These are phyloP conservation scores for Sebastes elongatus DNA, from an alignment of 2,797 vertebrate genomes.

Conservation along the genomic window DNA sequence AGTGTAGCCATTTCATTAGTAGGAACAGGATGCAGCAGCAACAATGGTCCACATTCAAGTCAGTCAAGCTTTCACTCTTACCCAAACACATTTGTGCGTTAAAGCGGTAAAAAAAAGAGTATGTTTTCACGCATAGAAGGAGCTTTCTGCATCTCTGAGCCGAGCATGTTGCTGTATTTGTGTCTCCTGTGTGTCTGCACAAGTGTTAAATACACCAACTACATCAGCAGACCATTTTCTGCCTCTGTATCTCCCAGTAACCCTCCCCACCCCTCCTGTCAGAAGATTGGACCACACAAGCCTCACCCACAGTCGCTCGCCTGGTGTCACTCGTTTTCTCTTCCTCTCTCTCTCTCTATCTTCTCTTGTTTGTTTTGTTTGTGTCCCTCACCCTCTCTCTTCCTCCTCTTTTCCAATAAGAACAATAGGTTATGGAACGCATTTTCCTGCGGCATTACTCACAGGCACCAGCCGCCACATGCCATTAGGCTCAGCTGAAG, in stretches of 20 bases:
- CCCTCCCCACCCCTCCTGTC: conserved; percentile 71
- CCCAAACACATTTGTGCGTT: neutral
- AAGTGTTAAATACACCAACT: conserved; percentile 56
- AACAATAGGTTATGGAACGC: conserved; percentile 81
- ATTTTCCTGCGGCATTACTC: conserved; percentile 82
- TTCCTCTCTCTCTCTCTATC: neutral
- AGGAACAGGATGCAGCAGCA: conserved; percentile 2
- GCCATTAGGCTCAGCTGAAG: conserved; percentile 73
- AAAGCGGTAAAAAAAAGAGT: neutral
- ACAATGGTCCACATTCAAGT: neutral
- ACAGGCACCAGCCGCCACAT: conserved; percentile 80
- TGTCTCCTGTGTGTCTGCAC: conserved; percentile 21
- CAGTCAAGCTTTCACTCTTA: neutral
- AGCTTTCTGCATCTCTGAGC: neutral
- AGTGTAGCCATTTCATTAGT: conserved; percentile 23
- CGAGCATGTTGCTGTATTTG: conserved; percentile 7
- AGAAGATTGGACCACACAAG: conserved; percentile 69
- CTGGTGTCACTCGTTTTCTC: conserved; percentile 35
- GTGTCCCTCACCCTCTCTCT: conserved; percentile 56
- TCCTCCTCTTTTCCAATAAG: conserved; percentile 74
- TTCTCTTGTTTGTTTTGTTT: conserved; percentile 65
- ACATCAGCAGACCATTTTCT: conserved; percentile 72
- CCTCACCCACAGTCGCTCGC: conserved; percentile 31
- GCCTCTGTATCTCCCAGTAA: conserved; percentile 66
- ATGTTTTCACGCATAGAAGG: neutral